Evolutionary conservation across 2,888 invertebrate genomes (phyloP).

Genomic region (Mythimna ferrago): DNA sequence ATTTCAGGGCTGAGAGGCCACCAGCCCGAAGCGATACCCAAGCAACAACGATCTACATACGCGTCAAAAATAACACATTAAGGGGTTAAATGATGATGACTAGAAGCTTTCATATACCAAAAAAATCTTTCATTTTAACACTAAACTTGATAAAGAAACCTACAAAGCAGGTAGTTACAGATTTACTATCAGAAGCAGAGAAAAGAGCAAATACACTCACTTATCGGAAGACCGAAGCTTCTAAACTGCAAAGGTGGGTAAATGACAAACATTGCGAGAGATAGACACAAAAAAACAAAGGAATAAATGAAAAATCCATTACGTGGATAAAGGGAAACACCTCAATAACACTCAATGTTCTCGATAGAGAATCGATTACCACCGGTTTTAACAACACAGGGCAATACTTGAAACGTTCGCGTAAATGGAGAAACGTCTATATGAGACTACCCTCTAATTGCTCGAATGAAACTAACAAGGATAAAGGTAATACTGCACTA

Average conservation of each 20-base stretch:
- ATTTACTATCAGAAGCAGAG: conserved; percentile 43
- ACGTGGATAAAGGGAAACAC: conserved; percentile 71
- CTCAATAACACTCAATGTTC: conserved; percentile 69
- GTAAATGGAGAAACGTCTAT: conserved; percentile 65
- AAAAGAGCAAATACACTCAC: conserved; percentile 49
- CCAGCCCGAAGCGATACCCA: too few species aligned
- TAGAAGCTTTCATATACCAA: neutral
- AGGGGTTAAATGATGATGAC: neutral
- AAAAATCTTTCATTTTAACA: neutral
- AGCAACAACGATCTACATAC: too few species aligned
- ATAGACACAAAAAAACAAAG: conserved; percentile 59
- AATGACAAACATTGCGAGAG: conserved; percentile 57
- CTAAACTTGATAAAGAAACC: conserved; percentile 5
- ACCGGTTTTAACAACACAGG: conserved; percentile 67
- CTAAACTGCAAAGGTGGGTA: conserved; percentile 50
- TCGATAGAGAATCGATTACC: conserved; percentile 69
- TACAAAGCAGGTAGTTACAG: conserved; percentile 16
- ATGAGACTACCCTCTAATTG: conserved; percentile 58
- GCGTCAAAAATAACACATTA: too few species aligned
- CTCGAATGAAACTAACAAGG: conserved; percentile 64
- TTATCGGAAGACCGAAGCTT: conserved; percentile 33
- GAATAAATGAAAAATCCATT: conserved; percentile 72
- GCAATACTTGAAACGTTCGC: conserved; percentile 62
- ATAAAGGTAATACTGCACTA: conserved; percentile 57
- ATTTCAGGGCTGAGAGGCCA: too few species aligned